Percentiles rank a stretch among this genome's conserved stretches.
phyloP scores from a whole-genome alignment of 2,888 invertebrate genomes.

The Bimastos eiseni region DNA sequence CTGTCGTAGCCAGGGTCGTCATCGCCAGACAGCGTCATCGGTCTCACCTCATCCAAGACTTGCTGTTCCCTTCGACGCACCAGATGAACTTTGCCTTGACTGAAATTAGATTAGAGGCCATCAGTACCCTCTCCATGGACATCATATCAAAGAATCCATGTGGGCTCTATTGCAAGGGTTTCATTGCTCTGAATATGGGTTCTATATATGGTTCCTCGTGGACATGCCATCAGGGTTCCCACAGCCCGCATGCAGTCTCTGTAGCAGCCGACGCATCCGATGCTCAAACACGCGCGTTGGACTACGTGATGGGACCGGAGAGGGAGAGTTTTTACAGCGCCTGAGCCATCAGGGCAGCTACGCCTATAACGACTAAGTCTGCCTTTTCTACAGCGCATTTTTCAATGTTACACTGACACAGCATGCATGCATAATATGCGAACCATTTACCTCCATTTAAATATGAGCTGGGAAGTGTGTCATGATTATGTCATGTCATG shows the following conservation, averaged over 20 bases:
- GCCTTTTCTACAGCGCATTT: background rate
- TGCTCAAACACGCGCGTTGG: background rate
- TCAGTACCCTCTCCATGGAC: no score
- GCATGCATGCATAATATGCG: background rate
- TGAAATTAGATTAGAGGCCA: background rate
- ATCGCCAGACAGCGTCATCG: slow-evolving; percentile 17
- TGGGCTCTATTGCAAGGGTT: no score
- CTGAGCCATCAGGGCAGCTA: background rate
- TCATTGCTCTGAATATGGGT: no score
- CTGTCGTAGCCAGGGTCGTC: slow-evolving; percentile 23
- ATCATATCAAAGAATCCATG: no score
- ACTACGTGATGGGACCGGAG: background rate
- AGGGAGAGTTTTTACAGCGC: background rate
- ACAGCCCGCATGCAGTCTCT: background rate
- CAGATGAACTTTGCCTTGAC: background rate
- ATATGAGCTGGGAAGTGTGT: background rate
- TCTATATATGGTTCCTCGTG: no score
- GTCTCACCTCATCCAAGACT: background rate
- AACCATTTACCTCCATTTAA: background rate
- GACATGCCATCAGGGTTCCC: no score
- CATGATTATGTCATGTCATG: background rate
- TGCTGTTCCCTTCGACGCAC: background rate
- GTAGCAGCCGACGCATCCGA: background rate
- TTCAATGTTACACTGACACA: background rate
- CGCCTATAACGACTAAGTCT: background rate